These are phyloP conservation scores for Pseudomyrmex dendroicus DNA, from an alignment of 1,140 invertebrate genomes.

Conservation along the genomic window DNA sequence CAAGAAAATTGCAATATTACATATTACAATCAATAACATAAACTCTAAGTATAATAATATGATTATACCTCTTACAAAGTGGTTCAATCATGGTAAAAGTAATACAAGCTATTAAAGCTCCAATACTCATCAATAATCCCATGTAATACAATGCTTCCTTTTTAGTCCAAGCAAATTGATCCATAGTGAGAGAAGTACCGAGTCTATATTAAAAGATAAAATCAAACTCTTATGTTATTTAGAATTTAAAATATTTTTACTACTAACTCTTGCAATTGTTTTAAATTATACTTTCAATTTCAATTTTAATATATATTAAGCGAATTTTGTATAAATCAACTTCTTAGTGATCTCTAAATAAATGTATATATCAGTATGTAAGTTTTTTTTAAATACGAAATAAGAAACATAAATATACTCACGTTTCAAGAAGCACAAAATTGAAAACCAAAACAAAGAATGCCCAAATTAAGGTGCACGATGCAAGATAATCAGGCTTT, in stretches of 20 bases:
- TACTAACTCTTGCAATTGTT: not conserved
- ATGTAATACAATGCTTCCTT: conserved; percentile 91
- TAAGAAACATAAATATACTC: conserved; percentile 74
- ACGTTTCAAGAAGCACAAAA: conserved; percentile 96
- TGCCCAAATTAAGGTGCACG: conserved; percentile 91
- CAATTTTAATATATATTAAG: not conserved
- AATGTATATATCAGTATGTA: conserved; percentile 1
- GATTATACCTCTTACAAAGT: conserved; percentile 87
- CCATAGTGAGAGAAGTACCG: conserved; percentile 93
- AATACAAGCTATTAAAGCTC: conserved; percentile 90
- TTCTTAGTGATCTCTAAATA: not conserved
- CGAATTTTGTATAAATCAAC: not conserved
- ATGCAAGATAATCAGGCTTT: conserved; percentile 91
- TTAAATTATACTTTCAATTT: conserved; percentile 16
- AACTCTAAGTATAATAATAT: conserved; percentile 21
- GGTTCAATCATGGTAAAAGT: conserved; percentile 90
- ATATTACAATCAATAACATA: conserved; percentile 41
- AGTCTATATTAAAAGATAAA: conserved; percentile 84
- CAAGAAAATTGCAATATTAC: conserved; percentile 45
- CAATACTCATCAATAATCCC: conserved; percentile 92
- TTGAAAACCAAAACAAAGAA: conserved; percentile 96
- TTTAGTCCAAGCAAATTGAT: conserved; percentile 95
- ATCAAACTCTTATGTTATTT: too few species aligned
- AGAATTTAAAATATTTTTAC: too few species aligned
- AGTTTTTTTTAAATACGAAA: not conserved